Evolutionary conservation across 2,113 vertebrate genomes (phyloP).

Genomic region (Xiphias gladius): DNA sequence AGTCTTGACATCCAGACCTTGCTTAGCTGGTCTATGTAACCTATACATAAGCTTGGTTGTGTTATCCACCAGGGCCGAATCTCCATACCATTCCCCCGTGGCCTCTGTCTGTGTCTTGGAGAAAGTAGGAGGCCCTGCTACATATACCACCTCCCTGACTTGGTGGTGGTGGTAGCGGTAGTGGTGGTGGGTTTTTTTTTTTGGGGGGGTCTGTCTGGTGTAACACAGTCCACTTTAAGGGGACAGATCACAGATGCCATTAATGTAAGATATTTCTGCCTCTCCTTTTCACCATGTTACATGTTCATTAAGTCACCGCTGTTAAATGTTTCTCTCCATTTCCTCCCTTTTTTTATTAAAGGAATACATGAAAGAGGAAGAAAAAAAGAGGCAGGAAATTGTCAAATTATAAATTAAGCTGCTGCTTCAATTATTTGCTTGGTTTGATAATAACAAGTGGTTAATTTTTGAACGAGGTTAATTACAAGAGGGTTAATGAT

Average conservation of each 20-base stretch:
- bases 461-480: constrained; percentile 88
- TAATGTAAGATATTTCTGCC: constrained; percentile 68
- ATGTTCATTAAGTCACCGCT: constrained; percentile 78
- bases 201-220: constrained; percentile 25
- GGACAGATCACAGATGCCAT: constrained; percentile 66
- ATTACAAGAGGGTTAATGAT: constrained; percentile 85
- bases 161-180: neutral
- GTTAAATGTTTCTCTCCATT: constrained; percentile 80
- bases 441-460: constrained; percentile 85
- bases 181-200: too few relatives aligned
- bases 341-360: constrained; percentile 70
- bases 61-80: constrained; percentile 55
- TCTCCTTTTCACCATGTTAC: constrained; percentile 56
- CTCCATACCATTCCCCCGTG: constrained; percentile 71
- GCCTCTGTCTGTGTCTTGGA: constrained; percentile 58
- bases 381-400: constrained; percentile 79
- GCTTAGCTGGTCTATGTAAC: constrained; percentile 43
- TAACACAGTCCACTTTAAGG: constrained; percentile 61
- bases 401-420: constrained; percentile 86
- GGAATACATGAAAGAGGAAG: constrained; percentile 74
- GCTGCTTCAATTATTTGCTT: constrained; percentile 86
- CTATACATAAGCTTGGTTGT: constrained; percentile 57
- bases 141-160: constrained; percentile 42
- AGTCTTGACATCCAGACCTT: constrained; percentile 68
- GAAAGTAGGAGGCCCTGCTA: constrained; percentile 37